Base-by-base conservation (phyloP, 2,888 invertebrate genomes). In the Coelopa pilipes region DNA sequence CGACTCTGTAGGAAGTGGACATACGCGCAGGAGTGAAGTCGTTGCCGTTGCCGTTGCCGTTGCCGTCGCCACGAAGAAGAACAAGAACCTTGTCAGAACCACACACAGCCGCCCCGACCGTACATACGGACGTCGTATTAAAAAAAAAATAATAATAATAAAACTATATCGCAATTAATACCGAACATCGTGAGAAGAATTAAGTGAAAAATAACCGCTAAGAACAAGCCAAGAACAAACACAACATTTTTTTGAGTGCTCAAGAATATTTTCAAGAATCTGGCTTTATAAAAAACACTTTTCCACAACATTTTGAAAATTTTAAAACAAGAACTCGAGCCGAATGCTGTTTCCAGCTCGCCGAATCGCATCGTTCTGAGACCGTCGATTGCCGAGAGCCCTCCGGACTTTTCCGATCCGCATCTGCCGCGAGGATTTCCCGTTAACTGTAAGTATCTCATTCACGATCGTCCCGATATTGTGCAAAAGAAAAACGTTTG, bases 1-100 rank as follows among this genome's bases (percentile, higher is more conserved):
- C 84, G 81, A 83, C 85, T 81, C 83, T 82, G 82, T 78, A 80
- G 79, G 81, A 80, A 84, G 81, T 83, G 83, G 84, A 82, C 82
- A 78, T 77, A 73, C 70, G 76, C 75, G 73, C 71, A 77, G 74
- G 74, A 76, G 76, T 77, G 76, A 74, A 75, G 69, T 73, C 49
- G 72, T 67, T 60, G 75, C 60, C 34, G 47, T 24, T 15, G 12
- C 63, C 34, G n/a, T n/a, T n/a, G n/a, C n/a, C n/a, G n/a, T n/a
- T n/a, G 75, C 60, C 34, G 47, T 24, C 19, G 12, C 63, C 34
- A 34, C 34, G 34, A 34, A 34, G 34, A 34, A 34, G 34, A 34
- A 34, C 50, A 45, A 45, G 71, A 53, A 55, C 24, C 50, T 17
- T 45, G 45, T 45, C 53, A 55, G 21, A 72, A 72, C 34, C 19